Conservation (phyloP, 2,888 invertebrate genomes). For the Trissolcus japonicus region DNA sequence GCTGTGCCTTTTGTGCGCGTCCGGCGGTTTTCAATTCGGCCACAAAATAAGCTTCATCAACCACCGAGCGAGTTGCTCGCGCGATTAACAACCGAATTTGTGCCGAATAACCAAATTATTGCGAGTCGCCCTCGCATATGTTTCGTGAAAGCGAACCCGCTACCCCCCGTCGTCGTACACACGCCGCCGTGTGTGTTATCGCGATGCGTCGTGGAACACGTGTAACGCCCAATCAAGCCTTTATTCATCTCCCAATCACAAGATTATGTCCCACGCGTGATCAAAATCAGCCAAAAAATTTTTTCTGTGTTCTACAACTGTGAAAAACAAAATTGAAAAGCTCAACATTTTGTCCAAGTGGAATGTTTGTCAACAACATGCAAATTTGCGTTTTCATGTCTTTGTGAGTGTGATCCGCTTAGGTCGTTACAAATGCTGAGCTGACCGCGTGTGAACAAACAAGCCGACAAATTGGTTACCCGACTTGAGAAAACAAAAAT, state of each 20-base stretch:
- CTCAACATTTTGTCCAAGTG: too few species aligned
- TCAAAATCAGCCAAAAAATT: conserved; percentile 42
- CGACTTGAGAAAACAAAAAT: conserved; percentile 38
- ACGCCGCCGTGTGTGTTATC: conserved; percentile 35
- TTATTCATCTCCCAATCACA: conserved; percentile 67
- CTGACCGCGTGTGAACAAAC: conserved; percentile 41
- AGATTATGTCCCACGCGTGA: conserved; percentile 64
- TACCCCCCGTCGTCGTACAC: too few species aligned
- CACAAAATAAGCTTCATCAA: conserved; percentile 62
- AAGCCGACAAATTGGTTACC: conserved; percentile 43
- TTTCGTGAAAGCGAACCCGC: conserved; percentile 19
- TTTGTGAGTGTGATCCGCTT: conserved; percentile 44
- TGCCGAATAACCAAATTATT: conserved; percentile 67
- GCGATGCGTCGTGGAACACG: conserved; percentile 33
- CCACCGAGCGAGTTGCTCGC: conserved; percentile 54
- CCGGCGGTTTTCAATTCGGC: conserved; percentile 58
- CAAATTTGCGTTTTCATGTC: conserved; percentile 40
- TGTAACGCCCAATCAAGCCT: conserved; percentile 67
- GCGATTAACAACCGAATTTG: conserved; percentile 67
- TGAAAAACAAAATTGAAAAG: too few species aligned
- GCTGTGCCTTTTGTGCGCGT: conserved; percentile 32
- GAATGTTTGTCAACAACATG: conserved; percentile 47
- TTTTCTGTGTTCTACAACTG: too few species aligned
- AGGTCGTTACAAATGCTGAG: conserved; percentile 28
- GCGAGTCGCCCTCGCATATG: conserved; percentile 53